Evolutionary conservation across 2,797 vertebrate genomes (phyloP).

Genomic region (Rhabdophis nuchalis): DNA sequence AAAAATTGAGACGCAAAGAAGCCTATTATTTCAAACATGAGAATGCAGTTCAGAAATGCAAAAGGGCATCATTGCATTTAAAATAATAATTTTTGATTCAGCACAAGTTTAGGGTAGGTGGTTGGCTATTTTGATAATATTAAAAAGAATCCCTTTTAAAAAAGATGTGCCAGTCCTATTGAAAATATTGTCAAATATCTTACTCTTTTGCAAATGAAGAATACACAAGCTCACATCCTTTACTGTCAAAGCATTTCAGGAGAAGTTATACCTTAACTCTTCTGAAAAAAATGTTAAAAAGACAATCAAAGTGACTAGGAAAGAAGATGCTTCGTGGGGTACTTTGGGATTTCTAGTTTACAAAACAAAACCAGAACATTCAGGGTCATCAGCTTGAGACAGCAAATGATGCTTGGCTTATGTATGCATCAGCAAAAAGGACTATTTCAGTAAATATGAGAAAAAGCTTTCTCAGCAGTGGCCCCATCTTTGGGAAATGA

Average conservation of each 20-base stretch:
- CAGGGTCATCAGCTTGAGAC: neutral
- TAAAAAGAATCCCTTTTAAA: neutral
- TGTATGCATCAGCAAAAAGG: neutral
- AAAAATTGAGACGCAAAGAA: conserved; percentile 12
- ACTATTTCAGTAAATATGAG: neutral
- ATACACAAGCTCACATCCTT: neutral
- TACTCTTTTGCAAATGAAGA: neutral
- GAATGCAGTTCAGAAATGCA: neutral
- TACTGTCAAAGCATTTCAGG: neutral
- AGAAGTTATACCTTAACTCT: too few relatives aligned
- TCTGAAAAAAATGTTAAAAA: neutral
- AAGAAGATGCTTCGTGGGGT: neutral
- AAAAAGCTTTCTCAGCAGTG: neutral
- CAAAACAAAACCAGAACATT: neutral
- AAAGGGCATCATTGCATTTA: neutral
- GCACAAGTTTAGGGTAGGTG: neutral
- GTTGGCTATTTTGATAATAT: conserved; percentile 6
- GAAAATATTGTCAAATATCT: neutral
- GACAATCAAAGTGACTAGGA: neutral
- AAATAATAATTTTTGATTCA: conserved; percentile 39
- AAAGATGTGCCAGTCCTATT: neutral
- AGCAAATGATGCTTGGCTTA: neutral
- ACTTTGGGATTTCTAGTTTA: neutral
- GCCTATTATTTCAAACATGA: conserved; percentile 18
- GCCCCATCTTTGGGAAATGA: neutral